Evolutionary conservation across 2,797 vertebrate genomes (phyloP).

Genomic region (Anniella stebbinsi): DNA sequence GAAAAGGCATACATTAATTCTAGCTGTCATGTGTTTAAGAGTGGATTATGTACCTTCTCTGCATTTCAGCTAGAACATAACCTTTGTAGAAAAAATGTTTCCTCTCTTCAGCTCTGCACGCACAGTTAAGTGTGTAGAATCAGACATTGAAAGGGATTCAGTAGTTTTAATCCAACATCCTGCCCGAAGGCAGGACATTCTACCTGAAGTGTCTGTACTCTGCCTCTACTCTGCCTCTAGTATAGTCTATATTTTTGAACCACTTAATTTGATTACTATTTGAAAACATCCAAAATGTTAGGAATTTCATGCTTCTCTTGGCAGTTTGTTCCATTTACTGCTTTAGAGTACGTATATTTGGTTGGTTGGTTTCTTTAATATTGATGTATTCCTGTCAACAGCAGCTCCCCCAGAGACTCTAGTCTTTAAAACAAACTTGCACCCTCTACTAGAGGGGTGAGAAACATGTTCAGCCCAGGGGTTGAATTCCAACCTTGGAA

Average conservation of each 20-base stretch:
- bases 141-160: background rate
- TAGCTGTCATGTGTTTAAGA: conserved; percentile 30
- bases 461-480: too few relatives aligned
- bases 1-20: conserved; percentile 69
- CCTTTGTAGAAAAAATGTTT: background rate
- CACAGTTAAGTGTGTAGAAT: background rate
- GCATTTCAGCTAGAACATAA: conserved; percentile 53
- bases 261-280: background rate
- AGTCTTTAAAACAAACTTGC: background rate
- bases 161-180: background rate
- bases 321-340: background rate
- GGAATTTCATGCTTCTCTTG: background rate
- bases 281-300: background rate
- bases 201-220: background rate
- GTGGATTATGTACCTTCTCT: conserved; percentile 38
- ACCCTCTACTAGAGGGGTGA: too few relatives aligned
- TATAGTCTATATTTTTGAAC: background rate
- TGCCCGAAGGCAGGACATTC: background rate
- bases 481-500: too few relatives aligned
- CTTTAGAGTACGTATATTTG: background rate
- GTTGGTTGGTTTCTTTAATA: background rate
- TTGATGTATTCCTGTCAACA: background rate
- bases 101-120: background rate
- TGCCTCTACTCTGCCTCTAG: background rate
- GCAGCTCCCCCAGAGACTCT: background rate